Conservation (phyloP, 2,888 invertebrate genomes). For the Actias luna region DNA sequence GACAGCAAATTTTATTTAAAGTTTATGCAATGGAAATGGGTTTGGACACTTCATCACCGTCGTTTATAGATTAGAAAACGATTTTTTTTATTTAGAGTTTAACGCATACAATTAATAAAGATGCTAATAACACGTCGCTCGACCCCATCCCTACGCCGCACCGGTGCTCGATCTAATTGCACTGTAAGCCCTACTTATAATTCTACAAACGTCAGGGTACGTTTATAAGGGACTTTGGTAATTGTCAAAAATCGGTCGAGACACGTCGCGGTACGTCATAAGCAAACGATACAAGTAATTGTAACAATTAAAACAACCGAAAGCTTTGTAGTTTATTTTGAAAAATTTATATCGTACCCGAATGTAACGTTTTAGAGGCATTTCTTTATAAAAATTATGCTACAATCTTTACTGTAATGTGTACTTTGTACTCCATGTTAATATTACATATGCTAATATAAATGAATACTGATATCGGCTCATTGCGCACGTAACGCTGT, state of each 20-base stretch:
- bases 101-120: not conserved
- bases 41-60: not conserved
- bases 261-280: not conserved
- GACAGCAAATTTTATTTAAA: too few species aligned
- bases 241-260: conserved; percentile 1
- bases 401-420: too few species aligned
- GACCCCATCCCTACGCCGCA: conserved; percentile 21
- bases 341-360: too few species aligned
- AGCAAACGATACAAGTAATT: not conserved
- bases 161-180: conserved; percentile 52
- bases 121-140: not conserved
- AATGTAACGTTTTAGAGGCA: too few species aligned
- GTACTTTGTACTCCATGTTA: too few species aligned
- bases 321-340: too few species aligned
- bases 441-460: too few species aligned
- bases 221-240: conserved; percentile 33
- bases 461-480: too few species aligned
- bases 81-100: not conserved
- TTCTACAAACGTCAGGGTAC: conserved; percentile 54
- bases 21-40: too few species aligned
- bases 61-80: not conserved
- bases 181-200: conserved; percentile 63
- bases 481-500: too few species aligned
- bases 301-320: not conserved
- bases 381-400: too few species aligned